Evolutionary conservation across 2,888 invertebrate genomes (phyloP), one percentile per base, ranked within the genome.

Genomic region (Chrysodeixis includens): DNA sequence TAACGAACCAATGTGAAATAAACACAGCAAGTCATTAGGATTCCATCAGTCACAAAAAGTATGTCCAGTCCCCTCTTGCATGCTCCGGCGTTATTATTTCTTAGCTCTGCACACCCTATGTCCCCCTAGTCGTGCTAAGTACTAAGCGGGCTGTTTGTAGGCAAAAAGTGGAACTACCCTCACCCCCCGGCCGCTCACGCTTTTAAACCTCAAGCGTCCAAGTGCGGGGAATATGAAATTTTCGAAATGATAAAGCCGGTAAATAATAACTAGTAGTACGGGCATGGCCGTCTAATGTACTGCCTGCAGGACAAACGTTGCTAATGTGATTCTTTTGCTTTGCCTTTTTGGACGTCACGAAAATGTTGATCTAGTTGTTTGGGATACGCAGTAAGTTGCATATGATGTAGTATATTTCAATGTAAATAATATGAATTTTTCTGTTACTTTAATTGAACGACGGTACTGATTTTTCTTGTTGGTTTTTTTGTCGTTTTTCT

Each of bases 241-340:
- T 95, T 94, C 94, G 94, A 94, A 95, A 95, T 94, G 94, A 94
- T 94, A 94, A 94, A 94, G 94, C 94, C 91, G 93, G 95, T 94
- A 94, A 95, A 95, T 95, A 95, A 94, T 94, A 95, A 95, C 94
- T 94, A 92, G 90, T 92, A 92, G 92, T 92, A 92, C 92, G 88
- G 91, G 91, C 89, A 89, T 88, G 90, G 88, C 90, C 93, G 91
- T 88, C 91, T 90, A 84, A 86, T 83, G 91, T 91, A 91, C 89
- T 73, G 74, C 6, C 67, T 55, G 89, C 90, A 91, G 65, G 87
- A 86, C 82, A 86, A 81, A 57, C 62, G 56, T 44, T 44, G 14
- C 14, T 56, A 54, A 22, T 56, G 35, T 53, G 5, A 8, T 51
- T 55, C 62, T 55, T 61, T 56, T 55, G 5, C 1, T 0, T 49